These are phyloP conservation scores for Eumerus sabulonum DNA, from an alignment of 2,888 invertebrate species.

Conservation along the genomic window DNA sequence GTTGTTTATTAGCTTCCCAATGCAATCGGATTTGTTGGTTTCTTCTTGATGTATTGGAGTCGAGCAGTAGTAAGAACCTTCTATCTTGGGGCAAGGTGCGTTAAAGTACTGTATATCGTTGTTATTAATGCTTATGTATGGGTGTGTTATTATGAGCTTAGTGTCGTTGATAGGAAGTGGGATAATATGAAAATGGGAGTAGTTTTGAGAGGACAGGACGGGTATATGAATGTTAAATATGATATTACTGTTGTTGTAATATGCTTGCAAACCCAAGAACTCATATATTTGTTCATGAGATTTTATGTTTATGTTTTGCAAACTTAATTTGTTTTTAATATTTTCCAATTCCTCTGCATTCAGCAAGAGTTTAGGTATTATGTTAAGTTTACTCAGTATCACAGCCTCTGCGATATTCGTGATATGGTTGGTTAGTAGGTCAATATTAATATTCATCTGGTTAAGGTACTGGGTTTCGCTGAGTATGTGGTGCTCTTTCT, in stretches of 20 bases:
- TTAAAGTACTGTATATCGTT: conserved; percentile 32
- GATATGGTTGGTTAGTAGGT: conserved; percentile 43
- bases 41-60: conserved; percentile 13
- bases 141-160: conserved; percentile 24
- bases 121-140: conserved; percentile 19
- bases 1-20: conserved; percentile 25
- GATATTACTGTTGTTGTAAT: conserved; percentile 50
- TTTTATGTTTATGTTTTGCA: conserved; percentile 38
- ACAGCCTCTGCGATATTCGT: conserved; percentile 36
- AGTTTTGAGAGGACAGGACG: conserved; percentile 14
- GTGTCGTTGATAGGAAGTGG: conserved; percentile 31
- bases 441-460: conserved; percentile 53
- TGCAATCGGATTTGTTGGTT: conserved; percentile 16
- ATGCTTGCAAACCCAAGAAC: conserved; percentile 51
- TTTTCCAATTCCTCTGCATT: conserved; percentile 37
- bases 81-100: conserved; percentile 37
- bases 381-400: conserved; percentile 42
- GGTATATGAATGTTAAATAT: conserved; percentile 52
- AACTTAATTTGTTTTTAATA: conserved; percentile 25
- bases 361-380: conserved; percentile 50
- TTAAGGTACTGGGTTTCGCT: conserved; percentile 39
- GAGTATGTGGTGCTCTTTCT: conserved; percentile 28
- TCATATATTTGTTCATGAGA: conserved; percentile 57
- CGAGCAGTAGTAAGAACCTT: conserved; percentile 27
- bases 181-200: conserved; percentile 32